Percentiles rank a stretch among this genome's conserved stretches.
Evolutionary conservation across 2,113 vertebrate genomes (phyloP).

Genomic region (Sisor rabdophorus): DNA sequence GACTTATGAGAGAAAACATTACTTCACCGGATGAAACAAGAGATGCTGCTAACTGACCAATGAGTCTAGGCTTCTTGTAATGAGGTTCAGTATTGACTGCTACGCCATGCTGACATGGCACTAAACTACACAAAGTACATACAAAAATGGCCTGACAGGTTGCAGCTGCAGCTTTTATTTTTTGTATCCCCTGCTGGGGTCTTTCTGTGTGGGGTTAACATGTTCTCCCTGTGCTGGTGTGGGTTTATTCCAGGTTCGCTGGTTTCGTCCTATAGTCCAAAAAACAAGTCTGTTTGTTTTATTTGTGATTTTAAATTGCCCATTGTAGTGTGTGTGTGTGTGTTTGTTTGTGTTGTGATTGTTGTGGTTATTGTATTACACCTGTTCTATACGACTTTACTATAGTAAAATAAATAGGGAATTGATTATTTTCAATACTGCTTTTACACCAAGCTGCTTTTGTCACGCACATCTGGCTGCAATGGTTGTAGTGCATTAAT

Average conservation of each 20-base stretch:
- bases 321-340: too few species aligned
- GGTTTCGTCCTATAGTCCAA: too few species aligned
- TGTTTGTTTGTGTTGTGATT: too few species aligned
- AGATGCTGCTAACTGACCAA: constrained; percentile 11
- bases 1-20: constrained; percentile 10
- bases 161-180: not conserved
- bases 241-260: too few species aligned
- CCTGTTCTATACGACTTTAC: too few species aligned
- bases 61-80: constrained; percentile 1
- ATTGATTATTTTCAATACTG: not conserved
- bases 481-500: not conserved
- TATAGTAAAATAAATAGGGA: not conserved
- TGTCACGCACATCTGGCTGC: not conserved
- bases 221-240: too few species aligned
- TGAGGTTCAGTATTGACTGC: not conserved
- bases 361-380: too few species aligned
- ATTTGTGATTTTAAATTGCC: too few species aligned
- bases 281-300: too few species aligned
- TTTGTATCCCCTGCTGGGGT: not conserved
- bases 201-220: too few species aligned
- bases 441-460: not conserved
- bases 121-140: not conserved
- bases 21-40: constrained; percentile 7
- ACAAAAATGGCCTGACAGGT: not conserved
- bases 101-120: not conserved